A percentile compares a stretch with the other conserved stretches of the same genome.
phyloP scores from a whole-genome alignment of 2,797 vertebrate genomes.

The Darevskia mixta region DNA sequence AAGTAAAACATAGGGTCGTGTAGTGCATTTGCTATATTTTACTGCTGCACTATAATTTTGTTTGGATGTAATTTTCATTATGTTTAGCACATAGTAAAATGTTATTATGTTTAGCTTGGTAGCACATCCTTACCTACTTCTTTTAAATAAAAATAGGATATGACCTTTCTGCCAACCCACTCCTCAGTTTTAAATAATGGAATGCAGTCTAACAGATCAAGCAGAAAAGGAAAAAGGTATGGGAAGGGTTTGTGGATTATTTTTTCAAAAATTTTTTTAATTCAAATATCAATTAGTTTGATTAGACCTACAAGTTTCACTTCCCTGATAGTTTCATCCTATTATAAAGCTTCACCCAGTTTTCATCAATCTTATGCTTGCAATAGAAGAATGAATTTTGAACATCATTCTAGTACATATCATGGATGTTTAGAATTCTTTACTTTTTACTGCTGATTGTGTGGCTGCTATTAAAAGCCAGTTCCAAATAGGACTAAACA shows the following conservation, averaged over 20 bases:
- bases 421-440: background rate
- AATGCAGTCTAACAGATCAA: no score
- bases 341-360: background rate
- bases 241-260: background rate
- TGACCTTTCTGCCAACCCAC: background rate
- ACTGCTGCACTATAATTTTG: background rate
- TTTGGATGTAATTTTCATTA: background rate
- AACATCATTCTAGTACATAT: slow-evolving; percentile 37
- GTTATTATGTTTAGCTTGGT: background rate
- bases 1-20: background rate
- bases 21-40: background rate
- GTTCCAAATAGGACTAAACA: slow-evolving; percentile 32
- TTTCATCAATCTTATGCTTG: background rate
- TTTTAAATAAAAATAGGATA: no score
- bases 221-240: background rate
- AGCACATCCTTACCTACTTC: background rate
- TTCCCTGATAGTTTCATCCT: background rate
- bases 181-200: background rate
- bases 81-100: background rate
- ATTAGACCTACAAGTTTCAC: background rate
- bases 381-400: slow-evolving; percentile 55
- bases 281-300: background rate
- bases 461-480: slow-evolving; percentile 31
- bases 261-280: background rate
- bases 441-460: background rate